Base-by-base conservation (phyloP, 2,888 invertebrate genomes). In the Nudaria mundana region DNA sequence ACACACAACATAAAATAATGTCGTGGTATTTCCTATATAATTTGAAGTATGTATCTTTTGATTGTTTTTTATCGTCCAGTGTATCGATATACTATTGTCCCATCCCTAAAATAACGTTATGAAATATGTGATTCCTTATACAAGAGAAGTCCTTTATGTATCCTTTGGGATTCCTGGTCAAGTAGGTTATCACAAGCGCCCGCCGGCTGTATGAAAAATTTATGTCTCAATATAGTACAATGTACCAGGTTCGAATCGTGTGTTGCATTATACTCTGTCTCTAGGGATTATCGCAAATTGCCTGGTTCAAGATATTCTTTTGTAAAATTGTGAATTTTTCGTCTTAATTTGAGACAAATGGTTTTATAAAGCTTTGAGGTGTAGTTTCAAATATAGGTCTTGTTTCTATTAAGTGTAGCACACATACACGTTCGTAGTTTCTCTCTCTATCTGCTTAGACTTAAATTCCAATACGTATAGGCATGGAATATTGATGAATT, bases 101-200 rank as follows among this genome's bases (percentile, higher is more conserved):
- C 74, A 56, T 41, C 80, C 18, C 79, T 77, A 72, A 5, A 28
- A 33, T 47, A 58, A 66, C 71, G 69, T 82, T 87, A 88, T 87
- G 88, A 87, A 87, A 85, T 87, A 88, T 87, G 84, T 81, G 88
- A 86, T 86, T 86, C 84, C 85, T 88, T 86, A 86, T 81, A 85
- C 79, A 76, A 66, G 77, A 77, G 83, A 84, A 84, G 87, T 88
- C 87, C 78, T 88, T 87, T 88, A 88, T 88, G 87, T 69, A 84
- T 83, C 88, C 83, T 85, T 22, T 18, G 87, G 80, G 88, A 85
- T 60, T 66, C 64, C 76, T 81, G 86, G 86, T 86, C 87, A 86
- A 87, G 87, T 81, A 73, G 83, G 87, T 85, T 87, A 87, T 87
- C 87, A 86, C 77, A 76, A 78, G 76, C 76, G 79, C 75, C 86